phyloP scores from a whole-genome alignment of 2,113 vertebrate species.

The Rhineura floridana region DNA sequence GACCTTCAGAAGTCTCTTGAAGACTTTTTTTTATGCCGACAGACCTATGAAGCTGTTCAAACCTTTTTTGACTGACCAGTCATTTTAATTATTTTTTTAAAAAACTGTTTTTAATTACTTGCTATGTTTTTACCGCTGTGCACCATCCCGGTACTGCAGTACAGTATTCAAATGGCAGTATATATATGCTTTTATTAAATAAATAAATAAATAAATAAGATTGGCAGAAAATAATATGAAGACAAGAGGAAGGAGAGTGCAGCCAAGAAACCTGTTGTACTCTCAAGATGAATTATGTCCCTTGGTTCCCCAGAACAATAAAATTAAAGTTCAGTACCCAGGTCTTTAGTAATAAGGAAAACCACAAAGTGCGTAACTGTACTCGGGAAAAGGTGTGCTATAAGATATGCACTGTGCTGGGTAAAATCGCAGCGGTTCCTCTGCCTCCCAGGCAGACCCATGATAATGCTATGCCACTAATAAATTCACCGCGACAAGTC shows the following conservation, averaged over 20 bases:
- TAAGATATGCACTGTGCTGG: background rate
- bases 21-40: too few relatives aligned
- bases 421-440: too few relatives aligned
- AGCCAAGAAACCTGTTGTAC: background rate
- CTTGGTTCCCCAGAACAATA: background rate
- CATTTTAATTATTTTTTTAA: too few relatives aligned
- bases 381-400: background rate
- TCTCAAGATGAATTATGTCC: background rate
- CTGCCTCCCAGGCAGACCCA: background rate
- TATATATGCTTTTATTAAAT: too few relatives aligned
- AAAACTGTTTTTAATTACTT: too few relatives aligned
- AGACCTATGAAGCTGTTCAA: too few relatives aligned
- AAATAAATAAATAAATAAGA: background rate
- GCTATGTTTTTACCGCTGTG: too few relatives aligned
- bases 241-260: background rate
- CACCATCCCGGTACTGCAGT: too few relatives aligned
- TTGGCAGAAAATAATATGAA: background rate
- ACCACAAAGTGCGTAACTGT: background rate
- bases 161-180: too few relatives aligned
- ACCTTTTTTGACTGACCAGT: too few relatives aligned
- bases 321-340: background rate
- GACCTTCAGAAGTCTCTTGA: too few relatives aligned
- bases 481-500: background rate
- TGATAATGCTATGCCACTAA: background rate
- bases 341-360: background rate